A percentile compares a stretch with the other conserved stretches of the same genome.
Conservation (phyloP, 2,888 invertebrate species). For the Artemia sp. region DNA sequence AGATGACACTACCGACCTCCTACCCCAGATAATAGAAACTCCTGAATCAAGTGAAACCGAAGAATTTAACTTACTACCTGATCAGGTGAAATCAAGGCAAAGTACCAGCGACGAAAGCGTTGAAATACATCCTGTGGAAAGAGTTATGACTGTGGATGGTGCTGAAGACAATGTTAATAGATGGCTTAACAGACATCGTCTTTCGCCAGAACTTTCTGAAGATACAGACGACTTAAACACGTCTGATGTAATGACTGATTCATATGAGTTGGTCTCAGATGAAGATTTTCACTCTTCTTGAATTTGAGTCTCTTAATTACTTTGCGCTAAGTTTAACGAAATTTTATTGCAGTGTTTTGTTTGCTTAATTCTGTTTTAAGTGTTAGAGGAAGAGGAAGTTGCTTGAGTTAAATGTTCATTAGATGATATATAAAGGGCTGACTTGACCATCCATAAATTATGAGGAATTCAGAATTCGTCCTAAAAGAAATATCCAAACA, state of each 20-base stretch:
- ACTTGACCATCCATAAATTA: too few relatives aligned
- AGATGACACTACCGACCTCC: slow-evolving; percentile 2
- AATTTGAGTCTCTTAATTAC: not conserved
- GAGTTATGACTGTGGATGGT: not conserved
- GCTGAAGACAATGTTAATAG: not conserved
- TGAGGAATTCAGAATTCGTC: too few relatives aligned
- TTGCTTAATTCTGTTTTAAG: too few relatives aligned
- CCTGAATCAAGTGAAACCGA: not conserved
- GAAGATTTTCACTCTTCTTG: not conserved
- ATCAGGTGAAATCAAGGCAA: not conserved
- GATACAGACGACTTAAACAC: slow-evolving; percentile 1
- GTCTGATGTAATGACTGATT: slow-evolving; percentile 11
- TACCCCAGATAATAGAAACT: not conserved
- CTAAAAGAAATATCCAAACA: too few relatives aligned
- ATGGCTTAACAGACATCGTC: not conserved
- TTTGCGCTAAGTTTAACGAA: too few relatives aligned
- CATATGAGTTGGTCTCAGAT: slow-evolving; percentile 1
- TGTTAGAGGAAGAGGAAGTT: too few relatives aligned
- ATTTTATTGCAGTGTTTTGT: too few relatives aligned
- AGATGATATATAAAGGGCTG: too few relatives aligned
- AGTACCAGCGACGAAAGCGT: slow-evolving; percentile 8
- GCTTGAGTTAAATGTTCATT: too few relatives aligned
- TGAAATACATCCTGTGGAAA: not conserved
- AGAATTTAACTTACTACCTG: slow-evolving; percentile 7
- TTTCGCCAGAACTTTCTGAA: not conserved